These are phyloP conservation scores for Festucalex cinctus DNA, from an alignment of 2,113 vertebrate species.

Conservation along the genomic window DNA sequence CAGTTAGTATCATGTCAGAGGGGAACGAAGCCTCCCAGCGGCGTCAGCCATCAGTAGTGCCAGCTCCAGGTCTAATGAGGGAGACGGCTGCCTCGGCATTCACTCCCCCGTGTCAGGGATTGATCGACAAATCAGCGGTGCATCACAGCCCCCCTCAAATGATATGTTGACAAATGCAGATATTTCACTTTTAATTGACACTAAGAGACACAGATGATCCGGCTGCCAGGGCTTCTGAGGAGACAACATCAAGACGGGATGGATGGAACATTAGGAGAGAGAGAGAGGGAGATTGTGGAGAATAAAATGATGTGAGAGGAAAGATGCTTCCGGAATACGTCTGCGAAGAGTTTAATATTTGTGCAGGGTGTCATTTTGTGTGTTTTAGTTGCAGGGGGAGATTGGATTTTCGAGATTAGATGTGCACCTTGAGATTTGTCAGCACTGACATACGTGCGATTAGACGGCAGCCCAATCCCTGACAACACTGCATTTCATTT, in stretches of 20 bases:
- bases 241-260: slow-evolving; percentile 68
- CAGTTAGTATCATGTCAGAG: slow-evolving; percentile 88
- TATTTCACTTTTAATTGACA: slow-evolving; percentile 99
- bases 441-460: slow-evolving; percentile 48
- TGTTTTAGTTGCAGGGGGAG: slow-evolving; percentile 25
- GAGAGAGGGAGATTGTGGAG: slow-evolving; percentile 10
- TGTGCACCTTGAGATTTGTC: slow-evolving; percentile 56
- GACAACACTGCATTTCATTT: slow-evolving; percentile 56
- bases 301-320: slow-evolving; percentile 34
- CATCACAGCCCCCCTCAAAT: slow-evolving; percentile 80
- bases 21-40: slow-evolving; percentile 73
- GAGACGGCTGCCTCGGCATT: slow-evolving; percentile 81
- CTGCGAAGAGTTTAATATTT: slow-evolving; percentile 69
- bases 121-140: slow-evolving; percentile 88
- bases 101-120: slow-evolving; percentile 84
- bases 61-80: slow-evolving; percentile 91
- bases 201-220: slow-evolving; percentile 85
- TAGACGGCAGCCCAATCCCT: slow-evolving; percentile 55
- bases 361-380: slow-evolving; percentile 57
- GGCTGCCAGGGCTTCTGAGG: slow-evolving; percentile 67
- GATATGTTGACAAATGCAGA: slow-evolving; percentile 99
- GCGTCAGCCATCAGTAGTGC: slow-evolving; percentile 72
- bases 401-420: slow-evolving; percentile 45
- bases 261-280: slow-evolving; percentile 25
- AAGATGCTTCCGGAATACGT: slow-evolving; percentile 56